Evolutionary conservation across 2,113 vertebrate genomes (phyloP), one percentile per base, ranked within the genome.

Genomic region (Callithrix jacchus): DNA sequence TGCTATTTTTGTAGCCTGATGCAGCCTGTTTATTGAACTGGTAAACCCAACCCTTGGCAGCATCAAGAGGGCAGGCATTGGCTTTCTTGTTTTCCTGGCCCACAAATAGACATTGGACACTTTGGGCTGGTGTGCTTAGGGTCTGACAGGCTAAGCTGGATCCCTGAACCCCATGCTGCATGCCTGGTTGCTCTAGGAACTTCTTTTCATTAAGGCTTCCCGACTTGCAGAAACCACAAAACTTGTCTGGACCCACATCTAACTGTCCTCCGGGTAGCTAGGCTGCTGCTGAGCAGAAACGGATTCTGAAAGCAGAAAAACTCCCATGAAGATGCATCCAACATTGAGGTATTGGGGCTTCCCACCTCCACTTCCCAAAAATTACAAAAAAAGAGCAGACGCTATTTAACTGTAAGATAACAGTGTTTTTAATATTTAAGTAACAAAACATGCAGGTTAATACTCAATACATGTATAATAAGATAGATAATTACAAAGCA

Each of bases 351-450:
- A 4, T 21, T 70, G 56, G 68, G 47, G 73, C 68, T 54, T 86
- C 66, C n/a, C 20, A 89, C 20, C 14, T 37, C 16, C 10, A 35
- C 64, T 1, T 77, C 56, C 47, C 10, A 40, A 93, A 80, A 35
- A 40, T 83, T 88, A 58, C 6, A 42, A 82, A 8, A 96, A 88
- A 45, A 85, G 76, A 80, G 54, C 81, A n/a, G 91, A 42, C 97
- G 76, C 82, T 14, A 42, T 87, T 95, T 71, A 16, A 45, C 35
- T 93, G 80, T 97, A 76, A 91, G 91, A 96, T 79, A 40, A 91
- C 80, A 74, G 66, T 84, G 11, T 70, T 2, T 95, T 98, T 98
- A 98, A 98, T 98, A 95, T 95, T 94, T 79, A 93, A 1, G 93
- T 98, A 97, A 98, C 54, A 96, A 98, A 98, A 94, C 30, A 93